Evolutionary conservation across 2,113 vertebrate genomes (phyloP), one percentile per base, ranked within the genome.

Genomic region (Lucifuga dentata): DNA sequence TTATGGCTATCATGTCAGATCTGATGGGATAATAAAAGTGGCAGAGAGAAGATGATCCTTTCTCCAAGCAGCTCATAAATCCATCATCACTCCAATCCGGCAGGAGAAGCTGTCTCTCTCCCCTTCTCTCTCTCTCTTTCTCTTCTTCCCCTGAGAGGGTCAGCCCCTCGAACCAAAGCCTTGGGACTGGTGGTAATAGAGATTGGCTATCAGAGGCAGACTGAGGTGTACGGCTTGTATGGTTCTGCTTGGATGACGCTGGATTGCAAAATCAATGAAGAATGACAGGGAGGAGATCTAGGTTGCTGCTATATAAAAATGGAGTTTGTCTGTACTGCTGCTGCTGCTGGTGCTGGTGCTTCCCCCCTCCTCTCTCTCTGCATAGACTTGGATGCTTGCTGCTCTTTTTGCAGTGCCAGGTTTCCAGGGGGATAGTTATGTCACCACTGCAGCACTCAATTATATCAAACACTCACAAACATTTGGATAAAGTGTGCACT

Each of bases 231-330:
- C 7, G 64, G 80, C 75, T 85, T 85, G 62, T 78, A 68, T 45
- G 77, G 88, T 87, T 89, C 83, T 64, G 79, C 86, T 76, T 73
- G 78, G 72, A 85, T 68, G 81, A 74, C 6, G 11, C 70, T 40
- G 77, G 88, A 93, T 92, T 92, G 86, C 89, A 85, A 91, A 91
- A 90, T 91, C 89, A 89, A 89, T 86, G 83, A 73, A 83, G 88
- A 76, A 86, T 92, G 88, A 91, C 89, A 80, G 78, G 76, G 75
- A 81, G 69, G 81, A 82, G 84, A 87, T 84, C 73, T 60, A 56
- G 76, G 77, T 62, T 43, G 68, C 40, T 56, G 73, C 78, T 85
- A 64, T 74, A 69, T 68, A 83, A 83, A 87, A 81, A 81, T 51
- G 8, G 29, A 78, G 60, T 68, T 63, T 43, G 51, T 69, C 48